Evolutionary conservation across 2,888 invertebrate genomes (phyloP).

Genomic region (Plebejus argus): DNA sequence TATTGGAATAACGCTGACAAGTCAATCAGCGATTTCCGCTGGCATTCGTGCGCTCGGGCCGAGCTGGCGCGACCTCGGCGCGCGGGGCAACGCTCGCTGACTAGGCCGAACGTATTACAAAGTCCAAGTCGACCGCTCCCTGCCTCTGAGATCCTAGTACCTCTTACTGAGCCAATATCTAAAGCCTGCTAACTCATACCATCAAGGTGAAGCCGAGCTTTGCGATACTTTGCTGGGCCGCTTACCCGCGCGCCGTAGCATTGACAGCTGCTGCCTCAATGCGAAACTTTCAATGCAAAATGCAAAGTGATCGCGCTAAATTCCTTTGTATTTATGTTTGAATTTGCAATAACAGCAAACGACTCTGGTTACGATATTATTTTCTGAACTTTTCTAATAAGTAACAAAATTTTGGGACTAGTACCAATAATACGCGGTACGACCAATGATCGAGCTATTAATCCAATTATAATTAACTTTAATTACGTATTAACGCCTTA

Average conservation of each 20-base stretch:
- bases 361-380: neutral
- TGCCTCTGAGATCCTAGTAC: conserved; percentile 76
- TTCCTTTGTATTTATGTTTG: neutral
- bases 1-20: conserved; percentile 41
- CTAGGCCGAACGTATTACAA: conserved; percentile 80
- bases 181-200: conserved; percentile 65
- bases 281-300: conserved; percentile 23
- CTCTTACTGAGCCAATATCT: conserved; percentile 71
- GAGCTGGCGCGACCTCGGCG: conserved; percentile 66
- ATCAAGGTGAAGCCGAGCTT: conserved; percentile 63
- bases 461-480: neutral
- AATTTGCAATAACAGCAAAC: neutral
- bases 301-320: conserved; percentile 8
- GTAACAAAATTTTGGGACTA: neutral
- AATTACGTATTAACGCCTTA: neutral
- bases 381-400: neutral
- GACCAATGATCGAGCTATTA: neutral
- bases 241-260: neutral
- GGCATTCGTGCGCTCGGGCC: conserved; percentile 56
- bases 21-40: conserved; percentile 55
- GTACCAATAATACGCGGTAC: neutral
- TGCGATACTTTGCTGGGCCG: neutral
- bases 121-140: conserved; percentile 76
- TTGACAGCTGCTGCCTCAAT: conserved; percentile 12
- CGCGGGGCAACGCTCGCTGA: conserved; percentile 77